Conservation (phyloP, 2,888 invertebrate genomes). For the Apoda limacodes region DNA sequence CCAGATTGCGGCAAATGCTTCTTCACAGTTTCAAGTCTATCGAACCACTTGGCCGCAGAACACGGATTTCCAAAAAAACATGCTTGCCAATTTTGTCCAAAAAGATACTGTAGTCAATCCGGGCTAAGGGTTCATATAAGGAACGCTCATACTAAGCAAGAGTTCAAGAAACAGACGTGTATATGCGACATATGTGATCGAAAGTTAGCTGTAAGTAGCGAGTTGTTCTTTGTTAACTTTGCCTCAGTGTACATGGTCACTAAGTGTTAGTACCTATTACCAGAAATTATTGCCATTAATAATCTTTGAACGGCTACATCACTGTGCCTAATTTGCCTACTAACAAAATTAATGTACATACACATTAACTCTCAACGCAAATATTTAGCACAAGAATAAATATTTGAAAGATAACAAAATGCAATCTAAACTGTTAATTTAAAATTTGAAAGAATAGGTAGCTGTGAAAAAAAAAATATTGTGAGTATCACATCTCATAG, state of each 20-base stretch:
- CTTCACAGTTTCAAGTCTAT: constrained; percentile 24
- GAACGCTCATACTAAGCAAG: constrained; percentile 22
- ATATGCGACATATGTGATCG: constrained; percentile 19
- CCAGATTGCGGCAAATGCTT: constrained; percentile 25
- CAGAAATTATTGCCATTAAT: neutral
- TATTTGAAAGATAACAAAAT: too few relatives aligned
- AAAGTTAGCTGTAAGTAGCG: constrained; percentile 19
- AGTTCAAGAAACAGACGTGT: constrained; percentile 3
- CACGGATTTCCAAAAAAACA: constrained; percentile 26
- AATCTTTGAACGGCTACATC: constrained; percentile 7
- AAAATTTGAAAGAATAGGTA: too few relatives aligned
- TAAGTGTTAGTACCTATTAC: neutral
- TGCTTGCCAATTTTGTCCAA: constrained; percentile 27
- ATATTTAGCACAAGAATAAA: too few relatives aligned
- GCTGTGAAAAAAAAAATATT: too few relatives aligned
- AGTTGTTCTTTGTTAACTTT: constrained; percentile 6
- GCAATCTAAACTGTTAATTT: too few relatives aligned
- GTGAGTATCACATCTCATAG: too few relatives aligned
- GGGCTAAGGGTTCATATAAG: constrained; percentile 27
- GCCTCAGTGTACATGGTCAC: neutral
- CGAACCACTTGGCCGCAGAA: constrained; percentile 23
- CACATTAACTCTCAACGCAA: too few relatives aligned
- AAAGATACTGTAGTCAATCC: constrained; percentile 26
- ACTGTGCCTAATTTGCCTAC: constrained; percentile 17
- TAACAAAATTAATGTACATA: too few relatives aligned